Evolutionary conservation across 2,113 vertebrate species (phyloP), one percentile per base, ranked within the genome.

Genomic region (Strix aluco): DNA sequence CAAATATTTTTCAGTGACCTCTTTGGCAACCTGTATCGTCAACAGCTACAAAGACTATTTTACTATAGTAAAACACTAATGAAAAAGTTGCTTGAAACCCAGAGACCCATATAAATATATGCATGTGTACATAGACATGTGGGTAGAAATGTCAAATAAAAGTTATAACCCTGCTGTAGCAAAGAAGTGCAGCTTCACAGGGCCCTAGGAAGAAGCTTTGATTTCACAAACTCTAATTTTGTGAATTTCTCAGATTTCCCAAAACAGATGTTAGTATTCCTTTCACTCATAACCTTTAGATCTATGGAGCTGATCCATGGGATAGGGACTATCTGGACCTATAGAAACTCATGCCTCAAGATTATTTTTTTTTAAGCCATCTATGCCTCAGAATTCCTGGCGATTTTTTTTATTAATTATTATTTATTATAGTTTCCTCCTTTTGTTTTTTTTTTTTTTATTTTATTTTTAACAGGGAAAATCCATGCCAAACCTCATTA

Each of bases 401-500:
- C 9, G 4, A 79, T 69, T 91, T 82, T 92, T 69, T 74, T 80
- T 29, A 72, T 83, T 46, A 57, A 55, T 93, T 92, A 71, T 95
- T 84, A 71, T 92, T 97, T 92, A 59, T 78, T 95, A 84, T 87
- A 0, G 42, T 83, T 96, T 94, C 27, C 38, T 85, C 51, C 4
- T 27, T 26, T 21, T n/a, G 40, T 77, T 38, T 38, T 58, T 58
- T 66, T 70, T 30, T 32, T 40, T 63, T 36, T 36, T n/a, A n/a
- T 36, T 36, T 32, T 29, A 75, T 93, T 97, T 92, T 94, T 90
- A 94, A 79, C 70, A 61, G 88, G 74, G 83, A 78, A 81, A 86
- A 88, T 95, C 94, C 96, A 96, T 96, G 88, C 63, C 90, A 95
- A n/a, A 95, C 81, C 40, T 95, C 93, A 93, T 95, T 54, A 94